Base-by-base conservation (phyloP, 2,888 invertebrate genomes). In the Agrochola macilenta region DNA sequence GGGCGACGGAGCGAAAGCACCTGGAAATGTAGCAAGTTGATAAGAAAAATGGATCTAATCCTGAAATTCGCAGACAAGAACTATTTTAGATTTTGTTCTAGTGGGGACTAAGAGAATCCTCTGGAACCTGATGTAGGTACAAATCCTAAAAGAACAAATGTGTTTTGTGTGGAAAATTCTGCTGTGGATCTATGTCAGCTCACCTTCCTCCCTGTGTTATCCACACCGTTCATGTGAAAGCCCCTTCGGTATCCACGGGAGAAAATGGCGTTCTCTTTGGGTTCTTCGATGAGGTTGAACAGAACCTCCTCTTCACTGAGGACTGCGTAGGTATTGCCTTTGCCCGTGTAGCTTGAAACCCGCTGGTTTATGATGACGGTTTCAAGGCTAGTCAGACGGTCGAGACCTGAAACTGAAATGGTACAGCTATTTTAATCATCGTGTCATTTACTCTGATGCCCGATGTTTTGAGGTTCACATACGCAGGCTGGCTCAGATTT, bases 1-100 rank as follows among this genome's bases (percentile, higher is more conserved):
- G 94, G 94, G 0, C 94, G 90, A 0, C 94, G 92, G 23, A 94
- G 90, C 20, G 88, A 89, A 30, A 94, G 89, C 77, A 93, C 91
- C 94, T 94, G 88, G 43, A 69, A 79, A 54, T 43, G 17, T 64
- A 46, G 9, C 35, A 49, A n/a, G 5, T 39, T 49, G 1, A 77
- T 14, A 14, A 58, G 23, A 14, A 52, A 60, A 61, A 12, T 26
- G 3, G 11, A 46, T 17, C 26, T 11, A 35, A 46, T n/a, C n/a
- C 7, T 20, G 20, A n/a, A 49, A 49, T 35, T n/a, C 12, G 17
- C 12, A 17, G 23, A 30, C 3, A 9, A 69, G 8, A 64, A 35
- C 46, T 26, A 35, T n/a, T 58, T 35, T 35, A 23, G 20, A 49
- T 74, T 43, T 12, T 26, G 12, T 43, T 43, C 9, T 30, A 35